These are phyloP conservation scores for Deilephila elpenor DNA, from an alignment of 2,888 invertebrate genomes.

Conservation along the genomic window DNA sequence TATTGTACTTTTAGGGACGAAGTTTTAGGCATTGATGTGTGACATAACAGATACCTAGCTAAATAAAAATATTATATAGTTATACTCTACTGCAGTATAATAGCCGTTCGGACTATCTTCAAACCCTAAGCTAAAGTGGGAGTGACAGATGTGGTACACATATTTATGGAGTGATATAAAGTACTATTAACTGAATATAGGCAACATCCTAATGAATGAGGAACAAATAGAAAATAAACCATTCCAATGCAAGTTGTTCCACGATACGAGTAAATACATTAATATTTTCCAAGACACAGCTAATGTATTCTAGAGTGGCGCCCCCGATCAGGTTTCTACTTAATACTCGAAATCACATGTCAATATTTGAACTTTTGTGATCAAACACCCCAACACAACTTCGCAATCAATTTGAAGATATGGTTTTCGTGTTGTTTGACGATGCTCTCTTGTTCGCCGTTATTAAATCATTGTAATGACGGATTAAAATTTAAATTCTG, in stretches of 20 bases:
- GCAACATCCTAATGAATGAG: background rate
- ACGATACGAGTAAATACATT: slow-evolving; percentile 11
- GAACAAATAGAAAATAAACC: slow-evolving; percentile 15
- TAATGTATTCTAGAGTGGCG: slow-evolving; percentile 27
- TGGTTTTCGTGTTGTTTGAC: slow-evolving; percentile 17
- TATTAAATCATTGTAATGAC: background rate
- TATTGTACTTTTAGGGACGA: no score
- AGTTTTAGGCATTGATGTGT: no score
- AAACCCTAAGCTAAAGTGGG: no score
- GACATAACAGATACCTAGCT: no score
- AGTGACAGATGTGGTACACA: no score
- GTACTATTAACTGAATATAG: no score
- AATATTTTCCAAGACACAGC: slow-evolving; percentile 23
- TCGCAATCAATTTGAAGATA: slow-evolving; percentile 26
- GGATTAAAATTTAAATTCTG: no score
- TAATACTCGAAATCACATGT: slow-evolving; percentile 25
- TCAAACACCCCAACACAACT: slow-evolving; percentile 22
- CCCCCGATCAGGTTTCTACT: slow-evolving; percentile 25
- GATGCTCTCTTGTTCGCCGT: background rate
- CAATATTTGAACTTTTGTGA: slow-evolving; percentile 29
- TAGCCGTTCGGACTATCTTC: no score
- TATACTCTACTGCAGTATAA: no score
- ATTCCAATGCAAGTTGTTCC: slow-evolving; percentile 11
- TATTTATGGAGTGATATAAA: no score
- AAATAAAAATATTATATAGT: no score